A percentile compares a stretch with the other conserved stretches of the same genome.
phyloP scores from a whole-genome alignment of 2,797 vertebrate genomes.

The Phylloscopus collybita region DNA sequence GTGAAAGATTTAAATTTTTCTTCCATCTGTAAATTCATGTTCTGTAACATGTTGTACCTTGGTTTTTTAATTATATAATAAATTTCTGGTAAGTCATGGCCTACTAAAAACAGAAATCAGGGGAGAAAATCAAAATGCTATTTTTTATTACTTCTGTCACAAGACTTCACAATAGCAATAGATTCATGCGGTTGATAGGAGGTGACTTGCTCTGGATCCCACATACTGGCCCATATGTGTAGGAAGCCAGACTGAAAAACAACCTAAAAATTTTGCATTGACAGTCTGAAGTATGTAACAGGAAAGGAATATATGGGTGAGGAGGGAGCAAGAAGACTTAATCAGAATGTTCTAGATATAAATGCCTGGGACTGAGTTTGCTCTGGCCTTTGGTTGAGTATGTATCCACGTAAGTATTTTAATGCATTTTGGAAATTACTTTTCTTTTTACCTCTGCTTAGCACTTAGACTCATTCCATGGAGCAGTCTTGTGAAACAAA shows the following conservation, averaged over 20 bases:
- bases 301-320: not conserved
- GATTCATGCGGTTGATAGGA: not conserved
- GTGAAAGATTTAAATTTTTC: not conserved
- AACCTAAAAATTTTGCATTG: not conserved
- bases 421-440: not conserved
- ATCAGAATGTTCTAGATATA: not conserved
- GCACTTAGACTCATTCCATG: not conserved
- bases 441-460: not conserved
- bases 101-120: not conserved
- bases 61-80: not conserved
- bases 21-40: not conserved
- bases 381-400: not conserved
- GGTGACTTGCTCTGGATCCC: not conserved
- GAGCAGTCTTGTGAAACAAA: not conserved
- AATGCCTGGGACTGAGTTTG: not conserved
- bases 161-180: not conserved
- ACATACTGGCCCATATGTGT: not conserved
- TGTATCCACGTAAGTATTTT: not conserved
- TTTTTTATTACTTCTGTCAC: not conserved
- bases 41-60: not conserved
- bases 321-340: not conserved
- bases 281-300: not conserved
- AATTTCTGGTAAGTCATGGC: not conserved
- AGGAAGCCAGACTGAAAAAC: not conserved
- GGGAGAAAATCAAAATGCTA: accelerated